These are phyloP conservation scores for Chaunax sp. DNA, from an alignment of 2,797 vertebrate genomes.

Conservation along the genomic window DNA sequence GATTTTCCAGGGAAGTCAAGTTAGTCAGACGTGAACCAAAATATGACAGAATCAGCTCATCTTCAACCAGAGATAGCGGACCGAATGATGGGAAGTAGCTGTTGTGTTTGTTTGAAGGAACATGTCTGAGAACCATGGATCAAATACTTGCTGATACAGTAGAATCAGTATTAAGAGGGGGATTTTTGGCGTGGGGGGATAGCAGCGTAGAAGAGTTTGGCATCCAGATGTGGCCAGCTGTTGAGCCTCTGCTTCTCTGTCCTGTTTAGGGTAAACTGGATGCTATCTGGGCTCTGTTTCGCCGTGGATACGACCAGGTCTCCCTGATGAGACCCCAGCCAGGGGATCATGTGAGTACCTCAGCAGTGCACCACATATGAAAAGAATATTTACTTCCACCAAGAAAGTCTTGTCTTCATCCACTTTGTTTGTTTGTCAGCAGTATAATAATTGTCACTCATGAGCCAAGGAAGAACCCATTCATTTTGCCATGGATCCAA, in stretches of 20 bases:
- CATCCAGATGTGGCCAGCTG: conserved; percentile 42
- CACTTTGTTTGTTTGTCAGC: background rate
- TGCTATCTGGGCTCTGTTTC: conserved; percentile 89
- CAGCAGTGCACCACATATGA: background rate
- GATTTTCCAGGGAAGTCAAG: background rate
- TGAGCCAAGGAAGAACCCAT: no score
- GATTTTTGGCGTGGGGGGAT: background rate
- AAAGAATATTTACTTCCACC: conserved; percentile 9
- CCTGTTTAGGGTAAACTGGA: conserved; percentile 89
- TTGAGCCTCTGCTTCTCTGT: conserved; percentile 21
- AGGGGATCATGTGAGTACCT: conserved; percentile 88
- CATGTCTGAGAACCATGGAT: conserved; percentile 16
- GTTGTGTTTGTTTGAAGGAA: conserved; percentile 36
- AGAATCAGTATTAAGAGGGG: conserved; percentile 16
- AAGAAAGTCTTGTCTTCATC: background rate
- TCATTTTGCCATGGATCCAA: no score
- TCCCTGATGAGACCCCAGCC: conserved; percentile 92
- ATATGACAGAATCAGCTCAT: conserved; percentile 19
- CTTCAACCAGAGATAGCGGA: conserved; percentile 32
- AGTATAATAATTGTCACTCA: no score
- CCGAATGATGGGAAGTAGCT: conserved; percentile 36
- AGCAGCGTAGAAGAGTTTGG: conserved; percentile 4
- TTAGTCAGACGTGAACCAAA: background rate
- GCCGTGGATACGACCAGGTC: conserved; percentile 89
- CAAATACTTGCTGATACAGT: conserved; percentile 40